Evolutionary conservation across 1,140 invertebrate species (phyloP).

Genomic region (Kradibia gibbosae): DNA sequence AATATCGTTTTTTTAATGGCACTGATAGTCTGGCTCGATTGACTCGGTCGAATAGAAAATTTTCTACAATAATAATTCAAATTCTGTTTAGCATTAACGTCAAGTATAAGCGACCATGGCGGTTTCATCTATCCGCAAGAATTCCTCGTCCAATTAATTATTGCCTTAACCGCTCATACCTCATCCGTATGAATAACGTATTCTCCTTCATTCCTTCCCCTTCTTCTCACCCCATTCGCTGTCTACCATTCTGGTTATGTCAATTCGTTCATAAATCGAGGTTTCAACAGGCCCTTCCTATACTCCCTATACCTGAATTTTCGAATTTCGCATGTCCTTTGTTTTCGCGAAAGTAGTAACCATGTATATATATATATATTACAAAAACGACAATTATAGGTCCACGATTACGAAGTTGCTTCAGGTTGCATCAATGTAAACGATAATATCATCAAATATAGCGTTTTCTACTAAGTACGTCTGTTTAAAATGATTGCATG

Average conservation of each 20-base stretch:
- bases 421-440: not conserved
- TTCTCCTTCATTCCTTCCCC: not conserved
- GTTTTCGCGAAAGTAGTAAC: not conserved
- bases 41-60: not conserved
- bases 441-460: not conserved
- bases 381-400: not conserved
- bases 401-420: not conserved
- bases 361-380: not conserved
- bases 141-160: constrained; percentile 42
- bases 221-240: not conserved
- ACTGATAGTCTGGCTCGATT: not conserved
- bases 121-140: not conserved
- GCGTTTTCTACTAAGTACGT: not conserved
- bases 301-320: not conserved
- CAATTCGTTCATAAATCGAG: not conserved
- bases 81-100: not conserved
- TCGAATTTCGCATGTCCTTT: not conserved
- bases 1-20: not conserved
- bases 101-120: constrained; percentile 23
- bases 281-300: not conserved
- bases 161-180: not conserved
- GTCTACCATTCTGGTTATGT: not conserved
- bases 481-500: not conserved
- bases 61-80: not conserved
- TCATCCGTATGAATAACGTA: constrained; percentile 24